Evolutionary conservation across 2,797 vertebrate species (phyloP), one percentile per base, ranked within the genome.

Genomic region (Pangasius mekongensis): DNA sequence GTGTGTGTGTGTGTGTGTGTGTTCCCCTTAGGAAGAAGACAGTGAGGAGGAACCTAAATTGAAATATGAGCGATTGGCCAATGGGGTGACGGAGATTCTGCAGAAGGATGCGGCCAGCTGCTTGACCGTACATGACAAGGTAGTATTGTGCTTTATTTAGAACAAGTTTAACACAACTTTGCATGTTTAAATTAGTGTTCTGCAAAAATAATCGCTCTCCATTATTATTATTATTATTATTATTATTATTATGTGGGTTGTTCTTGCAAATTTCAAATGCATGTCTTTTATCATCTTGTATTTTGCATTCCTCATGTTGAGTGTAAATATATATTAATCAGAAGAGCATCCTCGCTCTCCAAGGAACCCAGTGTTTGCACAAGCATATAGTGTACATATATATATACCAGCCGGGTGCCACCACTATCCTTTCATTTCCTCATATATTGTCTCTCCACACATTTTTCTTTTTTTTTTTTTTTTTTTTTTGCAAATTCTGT

Each of bases 51-150:
- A 99, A 89, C 98, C 99, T 58, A 99, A 99, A 90, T 95, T 99
- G 90, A 99, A 99, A 92, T 99, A 99, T 43, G 98, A 99, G 93
- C 96, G 98, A 1, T 97, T 99, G 92, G 96, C 97, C 93, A 99
- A 99, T 89, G 97, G 98, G 27, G 97, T 99, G 92, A 99, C 97
- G 0, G 98, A 99, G 91, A 98, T 99, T 93, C 97, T 99, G 71
- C 98, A 98, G 93, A 98, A 97, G 71, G 98, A 99, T 92, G 98
- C 98, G 54, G 98, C 98, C 91, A 99, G 99, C 95, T 99, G 98
- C 91, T 98, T 99, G 98, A 99, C 97, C 0, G 98, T 99, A 56
- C 98, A 99, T 84, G 98, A 99, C 94, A 99, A 99, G 98, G 99
- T 99, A 95, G 87, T 2, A 33, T 13, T 69, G 11, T 49, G 43